Evolutionary conservation across 2,797 vertebrate species (phyloP).

Genomic region (Etheostoma perlongum): DNA sequence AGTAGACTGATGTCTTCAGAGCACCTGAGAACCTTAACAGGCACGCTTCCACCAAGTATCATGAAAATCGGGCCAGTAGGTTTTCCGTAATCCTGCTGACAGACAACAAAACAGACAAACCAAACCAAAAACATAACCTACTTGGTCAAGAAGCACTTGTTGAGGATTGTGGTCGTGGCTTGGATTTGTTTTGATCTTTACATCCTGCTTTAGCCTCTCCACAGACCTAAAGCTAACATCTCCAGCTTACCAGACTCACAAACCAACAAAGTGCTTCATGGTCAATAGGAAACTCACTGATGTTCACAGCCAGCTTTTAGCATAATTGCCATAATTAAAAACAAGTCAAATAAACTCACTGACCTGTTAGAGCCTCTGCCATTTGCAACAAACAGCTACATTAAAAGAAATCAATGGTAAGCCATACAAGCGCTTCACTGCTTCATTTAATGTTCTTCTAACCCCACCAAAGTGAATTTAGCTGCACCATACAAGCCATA

Average conservation of each 20-base stretch:
- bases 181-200: not conserved
- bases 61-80: too few species aligned
- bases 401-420: conserved; percentile 67
- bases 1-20: too few species aligned
- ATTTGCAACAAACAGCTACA: conserved; percentile 62
- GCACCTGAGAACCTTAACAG: too few species aligned
- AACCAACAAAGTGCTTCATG: conserved; percentile 20
- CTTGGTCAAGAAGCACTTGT: not conserved
- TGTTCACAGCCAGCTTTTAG: conserved; percentile 23
- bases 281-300: conserved; percentile 38
- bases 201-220: not conserved
- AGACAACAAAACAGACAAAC: too few species aligned
- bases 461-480: not conserved
- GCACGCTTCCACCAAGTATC: too few species aligned
- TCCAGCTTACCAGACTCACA: conserved; percentile 37
- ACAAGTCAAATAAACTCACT: conserved; percentile 47
- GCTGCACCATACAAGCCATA: conserved; percentile 15
- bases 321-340: conserved; percentile 61
- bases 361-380: conserved; percentile 49
- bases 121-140: too few species aligned
- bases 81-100: too few species aligned
- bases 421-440: conserved; percentile 4
- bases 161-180: not conserved
- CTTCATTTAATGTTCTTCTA: conserved; percentile 30
- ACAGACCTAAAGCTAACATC: not conserved